A percentile compares a stretch with the other conserved stretches of the same genome.
phyloP scores from a whole-genome alignment of 2,113 vertebrate genomes.

The Rhinogobius similis region DNA sequence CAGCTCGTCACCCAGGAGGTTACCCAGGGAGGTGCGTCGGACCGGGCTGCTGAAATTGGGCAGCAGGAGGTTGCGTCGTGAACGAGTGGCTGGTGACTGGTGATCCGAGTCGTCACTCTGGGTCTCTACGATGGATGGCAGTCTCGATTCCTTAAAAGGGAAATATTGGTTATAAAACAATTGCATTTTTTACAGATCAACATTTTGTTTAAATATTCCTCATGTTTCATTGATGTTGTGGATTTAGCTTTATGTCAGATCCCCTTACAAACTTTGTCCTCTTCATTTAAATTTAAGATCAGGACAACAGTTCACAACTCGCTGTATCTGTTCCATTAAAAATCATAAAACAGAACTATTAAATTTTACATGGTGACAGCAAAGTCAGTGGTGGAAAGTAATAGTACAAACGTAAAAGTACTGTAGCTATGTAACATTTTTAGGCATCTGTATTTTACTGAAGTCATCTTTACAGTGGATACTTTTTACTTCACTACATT shows the following conservation, averaged over 20 bases:
- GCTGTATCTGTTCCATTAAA: background rate
- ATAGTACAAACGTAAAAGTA: too few relatives aligned
- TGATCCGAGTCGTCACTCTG: conserved; percentile 69
- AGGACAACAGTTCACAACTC: background rate
- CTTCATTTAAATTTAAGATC: background rate
- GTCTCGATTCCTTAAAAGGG: conserved; percentile 77
- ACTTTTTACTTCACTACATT: too few relatives aligned
- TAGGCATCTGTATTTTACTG: too few relatives aligned
- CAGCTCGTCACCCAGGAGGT: conserved; percentile 88
- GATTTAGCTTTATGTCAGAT: background rate
- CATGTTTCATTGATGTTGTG: background rate
- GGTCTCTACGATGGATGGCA: conserved; percentile 84
- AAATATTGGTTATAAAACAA: background rate
- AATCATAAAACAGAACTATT: background rate
- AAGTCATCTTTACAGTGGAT: too few relatives aligned
- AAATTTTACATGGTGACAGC: background rate
- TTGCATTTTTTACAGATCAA: background rate
- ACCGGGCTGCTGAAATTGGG: conserved; percentile 83
- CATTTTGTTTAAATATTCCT: background rate
- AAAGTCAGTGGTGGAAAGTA: too few relatives aligned
- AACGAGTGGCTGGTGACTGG: conserved; percentile 71
- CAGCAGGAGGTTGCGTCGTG: conserved; percentile 82
- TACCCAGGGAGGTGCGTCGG: conserved; percentile 82
- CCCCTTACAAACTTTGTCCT: background rate
- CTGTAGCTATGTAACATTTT: too few relatives aligned